Base-by-base conservation (phyloP, 2,888 invertebrate genomes). In the Thymelicus lineola region DNA sequence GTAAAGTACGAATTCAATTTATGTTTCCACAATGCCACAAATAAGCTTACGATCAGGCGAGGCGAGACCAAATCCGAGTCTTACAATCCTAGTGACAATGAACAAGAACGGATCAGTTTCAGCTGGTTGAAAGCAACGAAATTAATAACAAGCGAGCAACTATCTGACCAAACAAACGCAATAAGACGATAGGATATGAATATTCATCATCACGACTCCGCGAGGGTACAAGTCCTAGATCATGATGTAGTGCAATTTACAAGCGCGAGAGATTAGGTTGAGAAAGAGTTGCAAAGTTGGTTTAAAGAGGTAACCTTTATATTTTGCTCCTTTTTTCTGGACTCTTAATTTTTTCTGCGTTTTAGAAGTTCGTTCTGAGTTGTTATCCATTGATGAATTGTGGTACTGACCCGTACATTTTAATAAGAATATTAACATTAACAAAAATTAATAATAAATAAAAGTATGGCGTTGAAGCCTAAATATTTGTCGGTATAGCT, bases 191-290 rank as follows among this genome's bases (percentile, higher is more conserved):
- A 76, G 75, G 73, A 72, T 79, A 86, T 90, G 89, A 90, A 90
- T 90, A 90, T 90, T 90, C 89, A 90, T 86, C 84, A 82, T 76
- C 82, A 80, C 81, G 84, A 76, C 77, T 80, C 74, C 72, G 70
- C 74, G 68, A 68, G 64, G 58, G 53, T 28, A 70, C 64, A 61
- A 66, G 68, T 64, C 57, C 66, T 69, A 71, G 60, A 68, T 62
- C 61, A 35, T 17, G 17, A 62, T 64, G 59, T n/a, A 61, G 67
- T 7, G 15, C 65, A 71, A 73, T 73, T 61, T 45, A 73, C 14
- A 71, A 74, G 75, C 73, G 74, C 42, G 28, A 60, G 74, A 71
- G 73, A 63, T 63, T 53, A 42, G 15, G 15, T 36, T 10, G 38
- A 38, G 14, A 38, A 58, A 36, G n/a, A 58, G 9, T 15, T 58